Base-by-base conservation (phyloP, 1,140 invertebrate genomes). In the Antheraea pernyi region DNA sequence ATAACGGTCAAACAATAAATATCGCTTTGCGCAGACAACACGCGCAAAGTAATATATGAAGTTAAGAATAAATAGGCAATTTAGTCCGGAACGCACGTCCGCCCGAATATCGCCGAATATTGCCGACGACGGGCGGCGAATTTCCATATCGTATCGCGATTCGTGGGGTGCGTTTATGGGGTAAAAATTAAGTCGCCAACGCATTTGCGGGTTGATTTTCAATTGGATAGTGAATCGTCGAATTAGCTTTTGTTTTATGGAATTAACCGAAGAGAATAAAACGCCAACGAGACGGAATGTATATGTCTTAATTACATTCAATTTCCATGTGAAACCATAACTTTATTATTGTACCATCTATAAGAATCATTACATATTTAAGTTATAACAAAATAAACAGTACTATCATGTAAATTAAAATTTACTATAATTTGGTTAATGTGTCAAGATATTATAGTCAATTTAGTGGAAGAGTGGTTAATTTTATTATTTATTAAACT, bases 21-120 rank as follows among this genome's bases (percentile, higher is more conserved):
- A 91, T 89, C 82, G 83, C 84, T 91, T 91, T 90, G 88, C 87
- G 84, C 87, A 91, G 89, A 91, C 88, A 91, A 90, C 87, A 89
- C 80, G 84, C 88, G 89, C 84, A 90, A 91, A 90, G 89, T 93
- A 93, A 93, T 93, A 93, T 93, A 93, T 93, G 92, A 92, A 92
- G 89, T 92, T 89, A 90, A 89, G 91, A 92, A 92, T 92, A 93
- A 93, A 93, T 92, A 93, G 92, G 92, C 91, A 91, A 91, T 92
- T 93, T 92, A 89, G 84, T 85, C 76, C 82, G 82, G 81, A 84
- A 84, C 89, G 76, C 92, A 93, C 92, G 92, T 93, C 77, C 84
- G 74, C 67, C 85, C 89, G 90, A 93, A 92, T 91, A 93, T 92
- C 88, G 91, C 86, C 88, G 87, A 88, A 87, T 88, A 88, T 84